Evolutionary conservation across 2,888 invertebrate species (phyloP), one percentile per base, ranked within the genome.

Genomic region (Antheraea assamensis): DNA sequence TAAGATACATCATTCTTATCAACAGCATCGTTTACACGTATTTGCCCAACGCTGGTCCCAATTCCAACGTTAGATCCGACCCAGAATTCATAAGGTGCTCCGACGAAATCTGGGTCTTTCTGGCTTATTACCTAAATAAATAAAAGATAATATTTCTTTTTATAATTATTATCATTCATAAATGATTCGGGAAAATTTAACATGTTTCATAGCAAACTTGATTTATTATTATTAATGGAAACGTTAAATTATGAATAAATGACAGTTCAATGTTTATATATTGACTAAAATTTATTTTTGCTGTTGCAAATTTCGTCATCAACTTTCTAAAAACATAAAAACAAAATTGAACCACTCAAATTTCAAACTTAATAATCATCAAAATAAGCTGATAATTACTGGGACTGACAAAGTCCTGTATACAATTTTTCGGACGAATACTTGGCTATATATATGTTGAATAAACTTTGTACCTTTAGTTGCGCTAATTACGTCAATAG

Each of bases 61-160:
- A 98, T 95, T 0, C 97, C 96, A 8, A 97, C 98, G 83, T 97
- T 97, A n/a, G 96, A 96, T 0, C 98, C 98, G 49, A 98, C 98
- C 98, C 98, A 98, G 87, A 98, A 98, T 84, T 98, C 98, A 82
- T 98, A 98, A 0, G 98, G 98, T 0, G 98, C 96, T 42, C 98
- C 98, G 31, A 98, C 95, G 80, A 98, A 98, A 83, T 97, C 97
- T 3, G 98, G 97, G n/a, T 55, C 95, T 95, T 72, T 96, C 96
- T 70, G 92, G 87, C 81, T 90, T 91, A 68, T 90, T 87, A 70
- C 94, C 96, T 96, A 78, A 74, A 88, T 88, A 74, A 76, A 68
- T 31, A 71, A 72, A 21, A 30, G 30, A 61, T 74, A 70, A 31
- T 35, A 66, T 52, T 13, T 27, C 55, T 10, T 24, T 42, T 35